These are phyloP conservation scores for Pristionchus mayeri DNA, from an alignment of 2,888 invertebrate species.

Conservation along the genomic window DNA sequence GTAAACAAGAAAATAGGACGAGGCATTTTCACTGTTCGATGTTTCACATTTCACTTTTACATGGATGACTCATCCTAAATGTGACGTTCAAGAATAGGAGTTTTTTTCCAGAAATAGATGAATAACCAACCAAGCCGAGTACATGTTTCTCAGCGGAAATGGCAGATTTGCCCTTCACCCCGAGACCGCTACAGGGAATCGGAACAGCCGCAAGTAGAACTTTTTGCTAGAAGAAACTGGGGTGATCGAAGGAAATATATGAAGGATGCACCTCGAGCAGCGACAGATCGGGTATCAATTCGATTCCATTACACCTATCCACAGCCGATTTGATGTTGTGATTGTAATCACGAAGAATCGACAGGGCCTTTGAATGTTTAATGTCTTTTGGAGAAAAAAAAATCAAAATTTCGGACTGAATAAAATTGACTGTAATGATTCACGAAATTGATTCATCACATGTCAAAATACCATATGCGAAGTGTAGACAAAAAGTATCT, in stretches of 20 bases:
- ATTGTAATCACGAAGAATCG: not conserved
- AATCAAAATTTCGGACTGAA: not conserved
- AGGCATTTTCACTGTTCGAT: not conserved
- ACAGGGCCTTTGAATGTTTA: not conserved
- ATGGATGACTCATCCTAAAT: not conserved
- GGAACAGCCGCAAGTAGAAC: slow-evolving; percentile 27
- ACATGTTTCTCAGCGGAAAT: not conserved
- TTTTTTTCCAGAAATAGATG: not conserved
- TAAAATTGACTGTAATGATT: no score
- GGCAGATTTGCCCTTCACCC: not conserved
- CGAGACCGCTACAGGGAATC: not conserved
- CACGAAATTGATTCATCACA: not conserved
- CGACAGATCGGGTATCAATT: not conserved
- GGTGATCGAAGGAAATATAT: not conserved
- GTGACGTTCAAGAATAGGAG: not conserved
- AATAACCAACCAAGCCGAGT: not conserved
- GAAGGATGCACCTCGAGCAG: slow-evolving; percentile 27
- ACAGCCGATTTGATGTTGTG: not conserved
- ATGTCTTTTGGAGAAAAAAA: not conserved
- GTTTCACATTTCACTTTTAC: no score
- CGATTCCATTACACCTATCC: not conserved
- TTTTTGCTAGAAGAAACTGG: not conserved
- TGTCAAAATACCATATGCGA: no score
- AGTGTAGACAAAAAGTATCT: not conserved
- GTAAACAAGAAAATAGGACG: not conserved